Evolutionary conservation across 2,797 vertebrate species (phyloP).

Genomic region (Bucorvus abyssinicus): DNA sequence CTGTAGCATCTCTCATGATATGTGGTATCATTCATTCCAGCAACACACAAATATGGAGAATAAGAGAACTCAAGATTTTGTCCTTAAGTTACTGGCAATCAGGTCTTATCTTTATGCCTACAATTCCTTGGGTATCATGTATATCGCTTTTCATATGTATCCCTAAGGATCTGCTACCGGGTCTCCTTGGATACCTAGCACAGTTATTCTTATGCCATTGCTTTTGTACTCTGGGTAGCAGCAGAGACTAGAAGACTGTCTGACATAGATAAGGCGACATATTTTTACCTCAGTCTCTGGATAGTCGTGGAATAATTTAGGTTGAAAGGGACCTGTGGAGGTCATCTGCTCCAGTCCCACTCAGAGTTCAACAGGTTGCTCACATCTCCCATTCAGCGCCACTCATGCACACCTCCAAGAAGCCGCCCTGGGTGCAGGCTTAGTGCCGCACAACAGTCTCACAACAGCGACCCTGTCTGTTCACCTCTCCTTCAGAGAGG

Average conservation of each 20-base stretch:
- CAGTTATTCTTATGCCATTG: not conserved
- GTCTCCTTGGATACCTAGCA: constrained; percentile 20
- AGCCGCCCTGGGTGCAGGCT: not conserved
- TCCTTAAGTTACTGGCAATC: not conserved
- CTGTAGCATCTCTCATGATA: not conserved
- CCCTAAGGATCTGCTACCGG: not conserved
- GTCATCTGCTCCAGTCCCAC: not conserved
- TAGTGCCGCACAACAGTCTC: not conserved
- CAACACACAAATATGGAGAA: not conserved
- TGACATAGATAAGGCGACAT: constrained; percentile 16
- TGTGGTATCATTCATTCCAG: not conserved
- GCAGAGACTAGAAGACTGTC: not conserved
- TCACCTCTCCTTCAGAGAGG: not conserved
- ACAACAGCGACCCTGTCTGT: not conserved
- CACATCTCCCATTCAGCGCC: not conserved
- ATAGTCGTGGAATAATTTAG: not conserved
- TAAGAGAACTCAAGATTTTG: not conserved
- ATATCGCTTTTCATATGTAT: not conserved
- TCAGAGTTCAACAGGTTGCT: not conserved
- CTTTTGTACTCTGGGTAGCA: not conserved
- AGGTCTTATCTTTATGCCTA: not conserved
- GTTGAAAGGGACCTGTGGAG: not conserved
- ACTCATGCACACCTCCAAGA: not conserved
- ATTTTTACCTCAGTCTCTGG: constrained; percentile 38
- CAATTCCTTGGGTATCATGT: not conserved